phyloP scores from a whole-genome alignment of 2,797 vertebrate genomes.

The Anisognathus igniventris region DNA sequence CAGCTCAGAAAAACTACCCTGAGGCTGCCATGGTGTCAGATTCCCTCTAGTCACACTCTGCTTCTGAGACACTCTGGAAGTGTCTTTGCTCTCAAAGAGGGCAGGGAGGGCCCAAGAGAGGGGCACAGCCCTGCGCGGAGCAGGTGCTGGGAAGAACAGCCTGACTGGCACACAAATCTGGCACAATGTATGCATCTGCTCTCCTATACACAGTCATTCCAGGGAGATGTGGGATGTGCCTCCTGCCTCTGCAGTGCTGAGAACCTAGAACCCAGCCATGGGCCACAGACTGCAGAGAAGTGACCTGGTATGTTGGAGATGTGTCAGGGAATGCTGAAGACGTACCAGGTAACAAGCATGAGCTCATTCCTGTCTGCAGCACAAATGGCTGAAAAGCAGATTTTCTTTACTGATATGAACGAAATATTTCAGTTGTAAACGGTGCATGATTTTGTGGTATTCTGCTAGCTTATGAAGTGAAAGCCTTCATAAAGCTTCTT shows the following conservation, averaged over 20 bases:
- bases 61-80: not conserved
- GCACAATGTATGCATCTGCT: fast-evolving
- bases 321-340: not conserved
- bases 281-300: not conserved
- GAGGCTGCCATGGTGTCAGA: not conserved
- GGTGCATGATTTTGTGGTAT: not conserved
- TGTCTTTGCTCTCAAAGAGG: not conserved
- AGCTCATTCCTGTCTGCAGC: not conserved
- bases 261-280: not conserved
- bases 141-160: not conserved
- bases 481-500: not conserved
- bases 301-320: fast-evolving
- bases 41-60: not conserved
- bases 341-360: not conserved
- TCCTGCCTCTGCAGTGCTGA: not conserved
- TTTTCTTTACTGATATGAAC: not conserved
- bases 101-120: not conserved
- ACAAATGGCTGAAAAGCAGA: not conserved
- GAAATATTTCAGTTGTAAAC: not conserved
- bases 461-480: not conserved
- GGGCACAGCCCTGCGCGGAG: not conserved
- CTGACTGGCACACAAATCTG: not conserved
- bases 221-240: not conserved
- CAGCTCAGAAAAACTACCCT: not conserved
- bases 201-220: not conserved